A percentile compares a stretch with the other conserved stretches of the same genome.
Evolutionary conservation across 2,113 vertebrate species (phyloP).

Genomic region (Pseudopipra pipra): DNA sequence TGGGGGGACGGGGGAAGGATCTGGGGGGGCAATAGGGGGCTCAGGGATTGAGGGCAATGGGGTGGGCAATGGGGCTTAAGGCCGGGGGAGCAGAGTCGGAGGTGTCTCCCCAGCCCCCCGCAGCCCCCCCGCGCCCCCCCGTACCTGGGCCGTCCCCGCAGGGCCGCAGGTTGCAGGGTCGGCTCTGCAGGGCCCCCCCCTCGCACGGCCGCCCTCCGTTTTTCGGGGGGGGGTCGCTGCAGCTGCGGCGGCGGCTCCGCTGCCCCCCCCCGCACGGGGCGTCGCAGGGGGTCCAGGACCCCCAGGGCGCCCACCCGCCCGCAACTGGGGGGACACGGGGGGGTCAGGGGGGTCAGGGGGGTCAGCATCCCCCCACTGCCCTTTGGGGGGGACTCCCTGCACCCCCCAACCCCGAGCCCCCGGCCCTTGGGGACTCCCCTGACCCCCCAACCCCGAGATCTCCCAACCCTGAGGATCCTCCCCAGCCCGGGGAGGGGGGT

Average conservation of each 20-base stretch:
- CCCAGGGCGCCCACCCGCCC: conserved; percentile 85
- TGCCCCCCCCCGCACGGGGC: conserved; percentile 81
- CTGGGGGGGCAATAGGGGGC: too few relatives aligned
- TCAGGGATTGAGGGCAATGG: not conserved
- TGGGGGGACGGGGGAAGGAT: too few relatives aligned
- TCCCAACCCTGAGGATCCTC: not conserved
- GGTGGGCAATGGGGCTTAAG: not conserved
- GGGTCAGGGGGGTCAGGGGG: too few relatives aligned
- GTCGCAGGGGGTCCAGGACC: conserved; percentile 81
- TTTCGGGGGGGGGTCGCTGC: conserved; percentile 85
- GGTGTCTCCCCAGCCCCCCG: not conserved
- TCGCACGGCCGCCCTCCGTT: conserved; percentile 81
- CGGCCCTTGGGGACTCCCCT: not conserved
- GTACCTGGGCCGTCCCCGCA: conserved; percentile 67
- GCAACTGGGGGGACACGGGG: conserved; percentile 66
- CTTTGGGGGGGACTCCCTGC: too few relatives aligned
- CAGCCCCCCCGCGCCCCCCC: not conserved
- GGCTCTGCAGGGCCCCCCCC: conserved; percentile 77
- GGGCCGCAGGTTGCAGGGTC: conserved; percentile 80
- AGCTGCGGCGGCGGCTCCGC: conserved; percentile 75
- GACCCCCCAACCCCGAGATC: not conserved
- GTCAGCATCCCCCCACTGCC: not conserved
- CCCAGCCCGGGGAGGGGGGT: too few relatives aligned
- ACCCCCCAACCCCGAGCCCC: not conserved
- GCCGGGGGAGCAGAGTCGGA: not conserved